Percentiles rank a stretch among this genome's conserved stretches.
These are phyloP conservation scores for Nannoperca australis DNA, from an alignment of 2,797 vertebrate species.

Conservation along the genomic window DNA sequence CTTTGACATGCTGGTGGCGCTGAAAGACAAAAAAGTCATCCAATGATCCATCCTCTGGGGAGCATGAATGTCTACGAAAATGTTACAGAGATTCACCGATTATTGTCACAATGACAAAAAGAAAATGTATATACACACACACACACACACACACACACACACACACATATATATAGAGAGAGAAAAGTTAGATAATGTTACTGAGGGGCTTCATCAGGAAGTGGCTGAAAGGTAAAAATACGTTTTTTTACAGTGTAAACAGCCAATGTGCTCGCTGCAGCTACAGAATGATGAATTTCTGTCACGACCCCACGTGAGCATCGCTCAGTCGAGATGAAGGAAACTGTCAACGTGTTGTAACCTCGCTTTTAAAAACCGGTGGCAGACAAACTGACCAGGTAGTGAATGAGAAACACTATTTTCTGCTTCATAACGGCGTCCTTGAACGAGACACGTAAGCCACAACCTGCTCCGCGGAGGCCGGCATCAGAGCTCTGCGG, in stretches of 20 bases:
- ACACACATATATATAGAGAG: too few species aligned
- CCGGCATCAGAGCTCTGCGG: neutral
- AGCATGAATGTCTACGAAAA: neutral
- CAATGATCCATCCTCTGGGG: neutral
- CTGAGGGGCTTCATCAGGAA: neutral
- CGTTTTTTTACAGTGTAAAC: neutral
- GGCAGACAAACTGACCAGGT: slow-evolving; percentile 10
- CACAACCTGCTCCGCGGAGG: slow-evolving; percentile 18
- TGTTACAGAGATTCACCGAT: neutral
- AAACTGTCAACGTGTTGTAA: neutral
- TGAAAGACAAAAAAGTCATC: too few species aligned
- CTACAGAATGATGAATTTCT: neutral
- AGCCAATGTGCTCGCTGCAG: neutral
- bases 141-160: too few species aligned
- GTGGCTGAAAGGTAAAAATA: neutral
- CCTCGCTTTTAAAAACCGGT: neutral
- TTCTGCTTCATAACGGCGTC: neutral
- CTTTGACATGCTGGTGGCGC: too few species aligned
- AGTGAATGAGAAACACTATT: neutral
- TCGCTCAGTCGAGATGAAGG: neutral
- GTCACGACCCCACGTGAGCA: neutral
- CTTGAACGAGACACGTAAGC: slow-evolving; percentile 13
- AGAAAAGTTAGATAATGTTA: too few species aligned
- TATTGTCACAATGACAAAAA: too few species aligned
- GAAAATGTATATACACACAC: too few species aligned